Base-by-base conservation (phyloP, 2,888 invertebrate genomes). In the Aquatica leii region DNA sequence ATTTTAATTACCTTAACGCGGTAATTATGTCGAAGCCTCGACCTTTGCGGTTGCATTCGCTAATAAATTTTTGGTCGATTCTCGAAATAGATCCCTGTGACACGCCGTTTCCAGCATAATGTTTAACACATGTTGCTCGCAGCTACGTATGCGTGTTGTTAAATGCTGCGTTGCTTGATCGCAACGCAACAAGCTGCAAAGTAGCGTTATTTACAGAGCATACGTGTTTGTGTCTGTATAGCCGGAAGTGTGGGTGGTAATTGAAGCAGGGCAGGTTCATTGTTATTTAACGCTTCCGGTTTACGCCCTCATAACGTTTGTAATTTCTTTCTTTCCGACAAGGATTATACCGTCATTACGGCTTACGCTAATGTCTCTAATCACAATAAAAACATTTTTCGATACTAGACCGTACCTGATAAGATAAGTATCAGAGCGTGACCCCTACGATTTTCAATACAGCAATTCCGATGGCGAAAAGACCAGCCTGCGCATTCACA, bases 211-310 rank as follows among this genome's bases (percentile, higher is more conserved):
- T 58, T 53, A 58, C 57, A 59, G 52, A 18, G 61, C 24, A 41
- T 59, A 8, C 40, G 12, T 43, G n/a, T n/a, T n/a, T n/a, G n/a
- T n/a, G n/a, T n/a, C 24, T 24, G 46, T 18, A 48, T 34, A 52
- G 49, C 66, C 66, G 66, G 66, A 66, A 66, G 60, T 58, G 66
- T 66, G 63, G 66, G 66, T 60, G 63, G 66, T 58, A 66, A 66
- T 66, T 66, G 66, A 63, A 66, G 66, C 66, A 58, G 66, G 62
- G 59, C 69, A 70, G 69, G 69, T 71, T 70, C 71, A 71, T 71
- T 71, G 71, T 71, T 69, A 70, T 67, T 71, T 70, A 64, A 66
- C 65, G 59, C 69, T 71, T 71, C 71, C 71, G 71, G 71, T 67
- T 55, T 61, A 69, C 69, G 71, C 71, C 71, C 69, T 68, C 64